Evolutionary conservation across 2,797 vertebrate genomes (phyloP).

Genomic region (Notoglanidium macrostoma): DNA sequence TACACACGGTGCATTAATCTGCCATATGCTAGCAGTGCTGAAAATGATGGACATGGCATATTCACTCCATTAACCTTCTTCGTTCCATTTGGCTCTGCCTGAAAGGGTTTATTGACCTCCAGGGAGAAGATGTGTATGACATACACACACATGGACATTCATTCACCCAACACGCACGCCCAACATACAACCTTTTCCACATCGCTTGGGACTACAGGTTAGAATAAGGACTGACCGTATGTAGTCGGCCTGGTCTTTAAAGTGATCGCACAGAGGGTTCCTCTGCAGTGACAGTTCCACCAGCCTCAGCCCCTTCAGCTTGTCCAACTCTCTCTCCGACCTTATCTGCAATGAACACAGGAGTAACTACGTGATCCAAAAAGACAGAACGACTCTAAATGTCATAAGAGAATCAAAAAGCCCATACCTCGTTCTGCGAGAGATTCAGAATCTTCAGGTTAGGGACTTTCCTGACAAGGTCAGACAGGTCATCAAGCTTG

Average conservation of each 20-base stretch:
- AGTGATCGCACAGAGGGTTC: constrained; percentile 83
- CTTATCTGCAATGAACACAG: constrained; percentile 75
- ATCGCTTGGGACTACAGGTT: constrained; percentile 18
- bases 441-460: constrained; percentile 87
- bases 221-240: constrained; percentile 82
- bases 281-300: constrained; percentile 86
- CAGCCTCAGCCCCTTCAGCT: constrained; percentile 85
- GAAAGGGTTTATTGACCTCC: not conserved
- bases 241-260: constrained; percentile 85
- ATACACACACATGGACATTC: not conserved
- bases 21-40: not conserved
- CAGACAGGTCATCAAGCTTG: constrained; percentile 81
- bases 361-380: not conserved
- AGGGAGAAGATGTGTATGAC: not conserved
- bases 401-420: not conserved
- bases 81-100: not conserved
- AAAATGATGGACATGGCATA: not conserved
- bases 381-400: not conserved
- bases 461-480: constrained; percentile 80
- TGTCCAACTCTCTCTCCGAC: constrained; percentile 86
- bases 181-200: not conserved
- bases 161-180: not conserved
- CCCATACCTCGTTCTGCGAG: constrained; percentile 83
- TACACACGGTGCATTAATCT: not conserved
- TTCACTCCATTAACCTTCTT: constrained; percentile 6